Evolutionary conservation across 2,888 invertebrate species (phyloP).

Genomic region (Spodoptera exigua): DNA sequence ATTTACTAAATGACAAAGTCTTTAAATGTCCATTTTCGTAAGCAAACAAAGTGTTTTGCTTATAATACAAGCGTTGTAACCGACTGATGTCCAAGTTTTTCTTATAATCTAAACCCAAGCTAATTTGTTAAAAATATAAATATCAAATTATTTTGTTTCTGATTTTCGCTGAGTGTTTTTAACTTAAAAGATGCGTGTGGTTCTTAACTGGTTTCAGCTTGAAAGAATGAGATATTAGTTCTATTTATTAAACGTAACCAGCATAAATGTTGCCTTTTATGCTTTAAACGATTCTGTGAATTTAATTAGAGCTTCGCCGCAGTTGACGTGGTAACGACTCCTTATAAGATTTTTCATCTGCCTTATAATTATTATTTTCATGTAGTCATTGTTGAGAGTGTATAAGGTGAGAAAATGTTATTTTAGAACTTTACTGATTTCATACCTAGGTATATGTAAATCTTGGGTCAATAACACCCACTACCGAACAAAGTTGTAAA

Average conservation of each 20-base stretch:
- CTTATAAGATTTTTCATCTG: conserved; percentile 10
- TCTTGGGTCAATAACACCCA: conserved; percentile 29
- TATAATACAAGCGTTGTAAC: too few relatives aligned
- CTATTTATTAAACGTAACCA: conserved; percentile 16
- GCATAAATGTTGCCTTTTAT: conserved; percentile 21
- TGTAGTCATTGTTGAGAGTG: neutral
- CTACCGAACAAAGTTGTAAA: conserved; percentile 18
- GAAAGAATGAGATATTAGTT: neutral
- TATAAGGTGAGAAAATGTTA: conserved; percentile 17
- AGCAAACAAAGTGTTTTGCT: too few relatives aligned
- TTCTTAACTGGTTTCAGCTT: conserved; percentile 6
- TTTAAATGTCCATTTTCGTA: too few relatives aligned
- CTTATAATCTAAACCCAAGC: too few relatives aligned
- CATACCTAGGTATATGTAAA: conserved; percentile 3
- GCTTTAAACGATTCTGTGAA: conserved; percentile 26
- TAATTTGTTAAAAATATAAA: too few relatives aligned
- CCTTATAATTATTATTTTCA: conserved; percentile 7
- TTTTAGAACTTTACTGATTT: conserved; percentile 29
- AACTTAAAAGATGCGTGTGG: conserved; percentile 10
- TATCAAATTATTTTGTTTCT: too few relatives aligned
- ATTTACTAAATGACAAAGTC: neutral
- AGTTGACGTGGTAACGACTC: neutral
- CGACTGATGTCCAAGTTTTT: too few relatives aligned
- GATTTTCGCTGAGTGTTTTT: too few relatives aligned
- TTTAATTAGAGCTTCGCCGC: conserved; percentile 37